Conservation (phyloP, 2,113 vertebrate species). For the Rhabdornis inornatus region DNA sequence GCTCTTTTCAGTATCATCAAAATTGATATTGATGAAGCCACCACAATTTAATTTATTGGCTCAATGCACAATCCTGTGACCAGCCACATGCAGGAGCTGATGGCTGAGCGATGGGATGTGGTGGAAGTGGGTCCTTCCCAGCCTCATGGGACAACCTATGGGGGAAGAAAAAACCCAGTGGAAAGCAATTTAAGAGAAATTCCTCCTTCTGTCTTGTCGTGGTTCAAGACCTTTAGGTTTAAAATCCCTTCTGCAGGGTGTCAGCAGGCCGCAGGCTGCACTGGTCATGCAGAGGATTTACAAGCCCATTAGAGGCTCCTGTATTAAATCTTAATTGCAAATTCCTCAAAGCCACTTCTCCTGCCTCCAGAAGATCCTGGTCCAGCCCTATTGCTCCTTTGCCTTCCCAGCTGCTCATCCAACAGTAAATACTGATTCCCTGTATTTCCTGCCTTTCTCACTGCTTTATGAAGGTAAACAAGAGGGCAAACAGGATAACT, state of each 20-base stretch:
- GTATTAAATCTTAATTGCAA: background rate
- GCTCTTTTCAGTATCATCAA: background rate
- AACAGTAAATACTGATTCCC: background rate
- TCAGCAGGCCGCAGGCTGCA: background rate
- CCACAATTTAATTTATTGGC: conserved; percentile 50
- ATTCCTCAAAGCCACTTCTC: background rate
- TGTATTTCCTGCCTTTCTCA: background rate
- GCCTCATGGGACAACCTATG: fast-evolving
- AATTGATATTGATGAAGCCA: background rate
- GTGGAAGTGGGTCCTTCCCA: fast-evolving
- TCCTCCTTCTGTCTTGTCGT: background rate
- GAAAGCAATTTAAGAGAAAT: background rate
- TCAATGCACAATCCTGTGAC: background rate
- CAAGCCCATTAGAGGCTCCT: background rate
- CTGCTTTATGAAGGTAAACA: background rate
- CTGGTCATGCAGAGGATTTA: background rate
- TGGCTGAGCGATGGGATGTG: background rate
- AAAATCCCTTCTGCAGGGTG: background rate
- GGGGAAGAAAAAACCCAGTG: fast-evolving
- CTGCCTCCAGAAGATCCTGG: background rate
- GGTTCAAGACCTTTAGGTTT: background rate
- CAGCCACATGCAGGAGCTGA: background rate
- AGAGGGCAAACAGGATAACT: background rate
- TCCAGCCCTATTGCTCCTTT: background rate
- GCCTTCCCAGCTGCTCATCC: background rate